A percentile compares a stretch with the other conserved stretches of the same genome.
phyloP scores from a whole-genome alignment of 2,113 vertebrate species.

The Tragelaphus buxtoni region DNA sequence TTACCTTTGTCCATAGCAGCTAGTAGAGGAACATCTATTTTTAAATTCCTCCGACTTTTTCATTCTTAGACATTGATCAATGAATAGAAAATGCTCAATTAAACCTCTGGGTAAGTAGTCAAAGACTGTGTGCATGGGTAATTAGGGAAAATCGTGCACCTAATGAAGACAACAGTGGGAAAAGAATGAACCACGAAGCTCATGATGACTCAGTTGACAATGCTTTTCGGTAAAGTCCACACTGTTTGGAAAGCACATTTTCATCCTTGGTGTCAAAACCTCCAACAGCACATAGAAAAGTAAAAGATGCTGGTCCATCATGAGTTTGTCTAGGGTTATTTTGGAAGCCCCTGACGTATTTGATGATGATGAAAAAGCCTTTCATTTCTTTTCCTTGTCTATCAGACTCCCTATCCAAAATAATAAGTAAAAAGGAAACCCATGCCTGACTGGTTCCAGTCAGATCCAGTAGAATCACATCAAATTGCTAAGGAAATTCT shows the following conservation, averaged over 20 bases:
- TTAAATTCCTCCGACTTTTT: not conserved
- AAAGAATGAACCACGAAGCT: not conserved
- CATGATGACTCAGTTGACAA: not conserved
- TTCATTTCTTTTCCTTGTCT: not conserved
- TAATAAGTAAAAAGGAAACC: not conserved
- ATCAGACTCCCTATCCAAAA: not conserved
- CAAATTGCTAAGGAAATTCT: not conserved
- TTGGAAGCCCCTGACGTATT: not conserved
- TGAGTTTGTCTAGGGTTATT: not conserved
- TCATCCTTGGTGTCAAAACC: not conserved
- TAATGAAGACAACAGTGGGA: not conserved
- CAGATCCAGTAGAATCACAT: not conserved
- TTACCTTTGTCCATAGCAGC: not conserved
- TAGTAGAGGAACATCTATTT: not conserved
- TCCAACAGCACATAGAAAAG: not conserved
- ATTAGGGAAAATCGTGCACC: not conserved
- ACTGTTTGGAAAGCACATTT: not conserved
- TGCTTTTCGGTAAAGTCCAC: slow-evolving; percentile 3
- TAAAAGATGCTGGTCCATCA: not conserved
- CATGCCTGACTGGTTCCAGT: not conserved
- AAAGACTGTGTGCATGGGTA: not conserved
- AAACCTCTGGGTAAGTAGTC: not conserved
- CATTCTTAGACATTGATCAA: not conserved
- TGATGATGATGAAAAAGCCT: not conserved
- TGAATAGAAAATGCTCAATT: not conserved